Conservation (phyloP, 2,113 vertebrate species). For the Saccopteryx leptura region DNA sequence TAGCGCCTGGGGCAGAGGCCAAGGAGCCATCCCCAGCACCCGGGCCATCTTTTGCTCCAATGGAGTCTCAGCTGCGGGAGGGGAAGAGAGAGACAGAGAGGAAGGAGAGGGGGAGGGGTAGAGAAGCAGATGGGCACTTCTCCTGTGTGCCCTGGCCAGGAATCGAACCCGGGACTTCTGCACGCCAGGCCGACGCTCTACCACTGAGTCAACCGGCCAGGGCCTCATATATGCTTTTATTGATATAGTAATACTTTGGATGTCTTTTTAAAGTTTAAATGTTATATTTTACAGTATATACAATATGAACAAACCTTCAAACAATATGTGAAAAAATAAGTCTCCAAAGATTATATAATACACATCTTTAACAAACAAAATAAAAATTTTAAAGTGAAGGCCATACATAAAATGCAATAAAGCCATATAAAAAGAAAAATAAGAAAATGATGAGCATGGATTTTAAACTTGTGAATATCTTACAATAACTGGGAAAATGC, state of each 20-base stretch:
- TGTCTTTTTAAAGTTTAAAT: neutral
- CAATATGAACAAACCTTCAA: neutral
- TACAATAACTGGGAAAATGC: neutral
- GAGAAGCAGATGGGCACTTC: too few species aligned
- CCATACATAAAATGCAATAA: neutral
- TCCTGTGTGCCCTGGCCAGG: too few species aligned
- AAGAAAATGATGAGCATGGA: neutral
- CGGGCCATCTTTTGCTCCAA: too few species aligned
- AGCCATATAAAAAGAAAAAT: neutral
- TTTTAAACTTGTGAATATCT: neutral
- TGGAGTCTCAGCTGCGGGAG: too few species aligned
- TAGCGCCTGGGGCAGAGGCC: too few species aligned
- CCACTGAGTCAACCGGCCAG: too few species aligned
- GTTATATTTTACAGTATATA: neutral
- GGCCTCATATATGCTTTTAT: neutral
- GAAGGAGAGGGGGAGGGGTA: too few species aligned
- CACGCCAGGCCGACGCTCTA: too few species aligned
- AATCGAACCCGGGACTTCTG: too few species aligned
- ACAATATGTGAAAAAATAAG: neutral
- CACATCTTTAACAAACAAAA: neutral
- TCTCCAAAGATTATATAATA: neutral
- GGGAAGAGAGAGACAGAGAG: too few species aligned
- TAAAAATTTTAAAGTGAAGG: neutral
- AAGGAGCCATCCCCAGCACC: too few species aligned
- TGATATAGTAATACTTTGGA: neutral